A percentile compares a stretch with the other conserved stretches of the same genome.
Conservation (phyloP, 92 coral and sea anemone species). For the Hydrozoanthus gracilis region DNA sequence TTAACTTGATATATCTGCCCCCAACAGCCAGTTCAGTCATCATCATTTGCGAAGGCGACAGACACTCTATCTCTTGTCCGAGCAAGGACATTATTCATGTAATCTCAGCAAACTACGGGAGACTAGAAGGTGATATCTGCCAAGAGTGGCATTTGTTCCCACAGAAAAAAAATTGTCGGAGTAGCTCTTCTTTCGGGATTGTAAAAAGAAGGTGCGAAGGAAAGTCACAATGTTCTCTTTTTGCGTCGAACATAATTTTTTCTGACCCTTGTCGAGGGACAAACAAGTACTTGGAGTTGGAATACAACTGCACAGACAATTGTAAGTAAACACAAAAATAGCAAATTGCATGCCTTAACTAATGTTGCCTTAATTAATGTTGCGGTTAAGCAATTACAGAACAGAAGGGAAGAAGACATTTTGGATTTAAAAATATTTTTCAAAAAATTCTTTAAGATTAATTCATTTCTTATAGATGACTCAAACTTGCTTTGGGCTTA, state of each 20-base stretch:
- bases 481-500: too few species aligned
- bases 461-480: too few species aligned
- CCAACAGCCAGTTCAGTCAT: not conserved
- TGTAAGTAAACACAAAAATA: not conserved
- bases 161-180: not conserved
- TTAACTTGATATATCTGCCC: not conserved
- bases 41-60: not conserved
- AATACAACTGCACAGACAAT: not conserved
- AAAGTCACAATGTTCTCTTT: not conserved
- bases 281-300: not conserved
- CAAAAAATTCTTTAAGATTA: too few species aligned
- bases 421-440: too few species aligned
- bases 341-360: too few species aligned
- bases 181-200: not conserved
- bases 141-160: too few species aligned
- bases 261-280: not conserved
- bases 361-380: too few species aligned
- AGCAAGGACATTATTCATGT: not conserved
- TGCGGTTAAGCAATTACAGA: too few species aligned
- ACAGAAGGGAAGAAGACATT: too few species aligned
- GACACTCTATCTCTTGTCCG: not conserved
- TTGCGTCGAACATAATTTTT: not conserved
- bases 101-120: slow-evolving; percentile 9
- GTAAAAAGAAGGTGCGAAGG: slow-evolving; percentile 11
- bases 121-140: not conserved